These are phyloP conservation scores for Limonius californicus DNA, from an alignment of 1,140 invertebrate genomes.

Conservation along the genomic window DNA sequence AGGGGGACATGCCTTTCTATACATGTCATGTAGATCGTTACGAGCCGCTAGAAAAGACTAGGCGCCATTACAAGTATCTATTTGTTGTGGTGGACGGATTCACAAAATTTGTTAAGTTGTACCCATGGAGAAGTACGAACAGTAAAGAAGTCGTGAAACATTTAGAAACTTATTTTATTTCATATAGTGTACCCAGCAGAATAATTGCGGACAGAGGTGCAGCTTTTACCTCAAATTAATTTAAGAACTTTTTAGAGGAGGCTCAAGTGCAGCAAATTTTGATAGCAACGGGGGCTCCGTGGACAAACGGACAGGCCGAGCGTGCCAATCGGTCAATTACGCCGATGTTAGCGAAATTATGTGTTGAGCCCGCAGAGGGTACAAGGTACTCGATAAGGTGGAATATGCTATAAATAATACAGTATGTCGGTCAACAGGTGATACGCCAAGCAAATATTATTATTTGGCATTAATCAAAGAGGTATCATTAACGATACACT, in stretches of 20 bases:
- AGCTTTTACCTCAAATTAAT: conserved; percentile 27
- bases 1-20: conserved; percentile 30
- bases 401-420: conserved; percentile 37
- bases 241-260: conserved; percentile 28
- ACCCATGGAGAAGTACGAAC: conserved; percentile 16
- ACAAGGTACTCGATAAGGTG: conserved; percentile 19
- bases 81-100: conserved; percentile 28
- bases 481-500: too few relatives aligned
- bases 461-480: conserved; percentile 31
- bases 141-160: conserved; percentile 12
- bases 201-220: conserved; percentile 32
- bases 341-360: too few relatives aligned
- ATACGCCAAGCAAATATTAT: conserved; percentile 27
- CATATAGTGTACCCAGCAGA: conserved; percentile 32
- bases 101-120: conserved; percentile 28
- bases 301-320: conserved; percentile 43
- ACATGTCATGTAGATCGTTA: conserved; percentile 35
- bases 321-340: conserved; percentile 36
- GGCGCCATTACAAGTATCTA: conserved; percentile 24
- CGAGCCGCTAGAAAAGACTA: conserved; percentile 23
- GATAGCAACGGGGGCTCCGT: conserved; percentile 30
- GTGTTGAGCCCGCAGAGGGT: conserved; percentile 27
- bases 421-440: conserved; percentile 22
- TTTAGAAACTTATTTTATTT: conserved; percentile 21
- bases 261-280: conserved; percentile 27